Evolutionary conservation across 2,113 vertebrate species (phyloP).

Genomic region (Ahaetulla prasina): DNA sequence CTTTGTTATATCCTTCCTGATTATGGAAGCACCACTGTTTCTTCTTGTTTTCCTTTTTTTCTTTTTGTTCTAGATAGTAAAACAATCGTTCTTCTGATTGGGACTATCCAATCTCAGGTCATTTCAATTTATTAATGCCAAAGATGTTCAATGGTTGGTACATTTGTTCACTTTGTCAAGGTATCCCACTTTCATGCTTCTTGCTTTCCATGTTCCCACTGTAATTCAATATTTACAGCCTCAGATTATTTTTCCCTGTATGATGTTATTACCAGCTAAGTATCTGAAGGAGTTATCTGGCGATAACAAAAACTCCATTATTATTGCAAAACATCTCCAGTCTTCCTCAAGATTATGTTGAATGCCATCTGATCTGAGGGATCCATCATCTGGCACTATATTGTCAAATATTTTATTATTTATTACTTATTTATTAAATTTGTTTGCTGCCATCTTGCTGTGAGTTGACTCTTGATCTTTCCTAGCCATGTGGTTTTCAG

Average conservation of each 20-base stretch:
- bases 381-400: background rate
- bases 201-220: background rate
- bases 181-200: background rate
- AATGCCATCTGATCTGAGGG: background rate
- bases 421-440: too few relatives aligned
- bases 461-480: background rate
- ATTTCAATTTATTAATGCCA: background rate
- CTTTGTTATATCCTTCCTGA: background rate
- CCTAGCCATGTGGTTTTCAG: background rate
- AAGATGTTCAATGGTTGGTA: background rate
- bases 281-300: background rate
- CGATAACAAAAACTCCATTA: background rate
- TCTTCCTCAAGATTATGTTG: background rate
- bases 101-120: background rate
- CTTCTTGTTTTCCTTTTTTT: background rate
- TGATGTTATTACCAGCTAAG: background rate
- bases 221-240: background rate
- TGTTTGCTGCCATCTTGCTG: background rate
- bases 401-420: background rate
- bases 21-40: background rate
- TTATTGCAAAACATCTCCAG: background rate
- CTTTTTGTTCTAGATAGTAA: background rate
- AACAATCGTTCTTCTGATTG: background rate
- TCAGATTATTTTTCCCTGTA: background rate
- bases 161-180: background rate